Conservation (phyloP, 2,797 vertebrate genomes). For the Molossus alvarezi region DNA sequence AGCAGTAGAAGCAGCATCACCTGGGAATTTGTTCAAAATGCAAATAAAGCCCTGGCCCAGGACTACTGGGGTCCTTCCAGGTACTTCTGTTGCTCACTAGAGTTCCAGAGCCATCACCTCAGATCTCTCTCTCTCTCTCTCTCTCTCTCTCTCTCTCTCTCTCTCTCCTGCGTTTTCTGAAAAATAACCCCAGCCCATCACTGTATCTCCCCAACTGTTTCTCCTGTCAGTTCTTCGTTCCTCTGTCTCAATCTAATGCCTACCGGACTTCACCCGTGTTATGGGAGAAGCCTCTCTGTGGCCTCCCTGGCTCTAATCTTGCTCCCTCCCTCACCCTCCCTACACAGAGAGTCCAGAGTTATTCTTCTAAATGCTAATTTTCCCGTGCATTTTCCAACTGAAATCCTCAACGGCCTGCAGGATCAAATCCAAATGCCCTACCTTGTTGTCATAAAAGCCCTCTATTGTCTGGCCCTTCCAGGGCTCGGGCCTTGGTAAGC, state of each 20-base stretch:
- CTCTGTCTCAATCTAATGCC: not conserved
- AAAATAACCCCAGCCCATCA: not conserved
- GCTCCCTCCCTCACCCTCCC: not conserved
- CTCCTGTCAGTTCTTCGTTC: not conserved
- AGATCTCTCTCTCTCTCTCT: not conserved
- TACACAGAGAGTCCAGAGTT: not conserved
- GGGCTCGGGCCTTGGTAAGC: not conserved
- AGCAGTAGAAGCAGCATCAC: not conserved
- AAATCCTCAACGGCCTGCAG: constrained; percentile 16
- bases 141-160: not conserved
- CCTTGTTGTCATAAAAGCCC: not conserved
- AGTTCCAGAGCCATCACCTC: not conserved
- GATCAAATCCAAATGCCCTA: constrained; percentile 13
- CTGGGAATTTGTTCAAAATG: not conserved
- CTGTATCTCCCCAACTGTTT: not conserved
- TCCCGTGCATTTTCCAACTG: not conserved
- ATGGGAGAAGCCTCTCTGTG: not conserved
- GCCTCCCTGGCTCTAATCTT: not conserved
- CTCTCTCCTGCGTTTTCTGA: not conserved
- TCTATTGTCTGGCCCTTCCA: not conserved
- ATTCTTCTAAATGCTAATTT: constrained; percentile 40
- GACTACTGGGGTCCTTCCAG: not conserved
- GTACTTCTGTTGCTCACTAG: not conserved
- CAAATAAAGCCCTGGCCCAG: not conserved
- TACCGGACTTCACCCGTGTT: not conserved